phyloP scores from a whole-genome alignment of 1,140 invertebrate genomes.

The Cydia splendana region DNA sequence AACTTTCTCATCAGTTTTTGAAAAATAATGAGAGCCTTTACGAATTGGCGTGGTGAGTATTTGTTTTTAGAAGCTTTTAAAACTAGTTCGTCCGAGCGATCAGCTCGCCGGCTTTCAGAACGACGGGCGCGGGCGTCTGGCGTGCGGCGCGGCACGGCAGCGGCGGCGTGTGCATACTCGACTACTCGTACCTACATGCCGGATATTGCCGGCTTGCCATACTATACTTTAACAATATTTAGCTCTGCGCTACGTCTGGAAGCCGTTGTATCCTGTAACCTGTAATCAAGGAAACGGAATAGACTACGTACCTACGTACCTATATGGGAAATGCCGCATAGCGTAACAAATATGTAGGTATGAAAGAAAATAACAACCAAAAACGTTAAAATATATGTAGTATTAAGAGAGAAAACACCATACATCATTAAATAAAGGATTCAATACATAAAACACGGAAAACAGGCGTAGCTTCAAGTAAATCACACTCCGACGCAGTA shows the following conservation, averaged over 20 bases:
- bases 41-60: too few species aligned
- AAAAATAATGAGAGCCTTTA: too few species aligned
- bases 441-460: too few species aligned
- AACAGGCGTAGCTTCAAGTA: too few species aligned
- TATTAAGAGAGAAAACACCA: too few species aligned
- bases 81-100: not conserved
- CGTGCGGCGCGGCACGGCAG: not conserved
- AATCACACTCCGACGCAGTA: too few species aligned
- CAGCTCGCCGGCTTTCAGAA: not conserved
- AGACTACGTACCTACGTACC: too few species aligned
- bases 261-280: not conserved
- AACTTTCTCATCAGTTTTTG: too few species aligned
- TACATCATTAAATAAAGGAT: too few species aligned
- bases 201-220: slow-evolving; percentile 24
- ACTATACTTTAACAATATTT: slow-evolving; percentile 14
- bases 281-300: not conserved
- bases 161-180: not conserved
- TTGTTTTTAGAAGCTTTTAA: not conserved
- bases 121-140: not conserved
- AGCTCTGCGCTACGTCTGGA: not conserved
- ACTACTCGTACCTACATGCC: not conserved
- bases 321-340: too few species aligned
- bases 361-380: too few species aligned
- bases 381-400: too few species aligned
- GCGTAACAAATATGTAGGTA: not conserved